These are phyloP conservation scores for Vombatus ursinus DNA, from an alignment of 2,113 vertebrate genomes.

Conservation along the genomic window DNA sequence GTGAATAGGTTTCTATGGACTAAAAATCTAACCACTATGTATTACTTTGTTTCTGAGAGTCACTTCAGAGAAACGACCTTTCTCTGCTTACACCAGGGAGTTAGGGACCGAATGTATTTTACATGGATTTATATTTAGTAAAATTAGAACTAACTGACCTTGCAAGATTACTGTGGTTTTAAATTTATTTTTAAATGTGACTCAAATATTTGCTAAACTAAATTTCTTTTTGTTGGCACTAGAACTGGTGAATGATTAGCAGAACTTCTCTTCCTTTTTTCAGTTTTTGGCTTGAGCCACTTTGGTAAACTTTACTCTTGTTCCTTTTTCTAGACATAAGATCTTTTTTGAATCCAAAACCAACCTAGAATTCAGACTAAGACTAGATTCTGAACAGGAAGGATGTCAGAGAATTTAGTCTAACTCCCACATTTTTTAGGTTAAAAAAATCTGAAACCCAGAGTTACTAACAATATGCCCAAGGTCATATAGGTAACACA, in stretches of 20 bases:
- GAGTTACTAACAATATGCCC: too few relatives aligned
- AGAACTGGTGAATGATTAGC: background rate
- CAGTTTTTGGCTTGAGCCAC: background rate
- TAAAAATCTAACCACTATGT: background rate
- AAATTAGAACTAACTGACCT: background rate
- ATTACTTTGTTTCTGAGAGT: background rate
- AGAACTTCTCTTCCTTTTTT: background rate
- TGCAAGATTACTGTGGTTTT: background rate
- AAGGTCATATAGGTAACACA: too few relatives aligned
- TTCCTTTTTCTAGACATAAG: too few relatives aligned
- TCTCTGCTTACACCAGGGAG: background rate
- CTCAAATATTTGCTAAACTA: background rate
- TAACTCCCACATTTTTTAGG: too few relatives aligned
- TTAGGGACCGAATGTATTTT: background rate
- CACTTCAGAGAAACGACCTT: background rate
- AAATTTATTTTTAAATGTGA: background rate
- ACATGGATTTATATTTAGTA: background rate
- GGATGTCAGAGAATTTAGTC: too few relatives aligned
- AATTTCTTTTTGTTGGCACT: background rate
- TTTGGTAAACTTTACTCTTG: too few relatives aligned
- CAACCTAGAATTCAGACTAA: too few relatives aligned
- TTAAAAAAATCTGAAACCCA: too few relatives aligned
- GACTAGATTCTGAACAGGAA: too few relatives aligned
- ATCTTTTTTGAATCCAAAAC: too few relatives aligned
- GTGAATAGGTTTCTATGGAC: background rate